phyloP scores from a whole-genome alignment of 2,888 invertebrate genomes.

The Latrodectus hesperus region DNA sequence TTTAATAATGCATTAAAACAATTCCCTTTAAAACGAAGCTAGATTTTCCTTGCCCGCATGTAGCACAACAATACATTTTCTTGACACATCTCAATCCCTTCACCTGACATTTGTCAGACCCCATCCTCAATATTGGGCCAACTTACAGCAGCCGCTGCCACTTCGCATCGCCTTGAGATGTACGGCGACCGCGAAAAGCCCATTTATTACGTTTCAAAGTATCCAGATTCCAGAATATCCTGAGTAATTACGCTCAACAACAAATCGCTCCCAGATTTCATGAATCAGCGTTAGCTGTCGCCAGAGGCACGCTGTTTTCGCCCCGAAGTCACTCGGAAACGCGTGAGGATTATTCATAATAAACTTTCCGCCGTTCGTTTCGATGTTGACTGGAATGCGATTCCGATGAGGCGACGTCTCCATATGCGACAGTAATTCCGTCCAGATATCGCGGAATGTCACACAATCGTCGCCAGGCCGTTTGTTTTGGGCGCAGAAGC shows the following conservation, averaged over 20 bases:
- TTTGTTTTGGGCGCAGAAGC: neutral
- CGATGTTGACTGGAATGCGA: conserved; percentile 12
- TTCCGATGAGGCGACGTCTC: neutral
- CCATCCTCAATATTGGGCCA: too few relatives aligned
- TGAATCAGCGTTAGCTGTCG: conserved; percentile 41
- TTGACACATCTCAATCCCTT: too few relatives aligned
- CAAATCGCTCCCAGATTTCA: conserved; percentile 57
- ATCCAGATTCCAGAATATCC: conserved; percentile 43
- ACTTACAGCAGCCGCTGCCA: conserved; percentile 7
- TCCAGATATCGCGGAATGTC: conserved; percentile 16
- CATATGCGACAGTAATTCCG: conserved; percentile 29
- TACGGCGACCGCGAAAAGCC: neutral
- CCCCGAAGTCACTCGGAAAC: neutral
- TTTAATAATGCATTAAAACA: too few relatives aligned
- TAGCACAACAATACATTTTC: neutral
- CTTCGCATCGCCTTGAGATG: neutral
- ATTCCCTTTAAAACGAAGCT: too few relatives aligned
- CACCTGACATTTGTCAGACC: too few relatives aligned
- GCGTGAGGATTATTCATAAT: conserved; percentile 40
- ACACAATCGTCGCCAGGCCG: neutral
- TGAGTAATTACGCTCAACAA: conserved; percentile 51
- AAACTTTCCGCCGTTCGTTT: conserved; percentile 3
- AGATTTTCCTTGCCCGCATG: neutral
- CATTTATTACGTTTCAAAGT: conserved; percentile 44
- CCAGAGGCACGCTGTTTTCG: neutral